Base-by-base conservation (phyloP, 2,888 invertebrate species). In the Drosophila prolongata region DNA sequence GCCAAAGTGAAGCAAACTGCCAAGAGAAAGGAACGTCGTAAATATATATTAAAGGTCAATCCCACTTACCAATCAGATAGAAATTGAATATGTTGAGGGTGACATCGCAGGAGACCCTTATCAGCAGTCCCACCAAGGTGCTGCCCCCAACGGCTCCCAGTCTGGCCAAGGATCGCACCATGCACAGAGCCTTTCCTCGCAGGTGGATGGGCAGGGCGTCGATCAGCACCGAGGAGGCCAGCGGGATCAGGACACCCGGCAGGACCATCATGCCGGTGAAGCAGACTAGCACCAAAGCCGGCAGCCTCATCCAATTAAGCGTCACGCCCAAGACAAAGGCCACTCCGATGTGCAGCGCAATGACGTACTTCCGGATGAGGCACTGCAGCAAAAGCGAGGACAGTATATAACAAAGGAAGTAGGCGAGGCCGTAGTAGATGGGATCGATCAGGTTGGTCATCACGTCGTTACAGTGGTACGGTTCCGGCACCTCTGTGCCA, bases 371-470 rank as follows among this genome's bases (percentile, higher is more conserved):
- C 0, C 67, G 43, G 8, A 19, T 8, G 2, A 68, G 8, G 14
- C 13, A 57, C 8, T 40, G 1, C 6, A 68, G 8, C 19, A 68
- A 3, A 0, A 49, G 0, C 0, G 53, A 40, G 30, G 56, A 43
- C 11, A 56, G 8, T 2, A 16, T 6, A 9, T 27, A 71, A 1
- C 42, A 44, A 1, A 9, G 0, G 0, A 50, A 2, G 37, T 54
- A 58, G 13, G 10, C 5, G 0, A 43, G 1, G 4, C 38, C 69
- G 5, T 57, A 57, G n/a, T 19, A 30, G 1, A 68, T 58, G 11
- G 69, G 47, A 42, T 72, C 72, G 10, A 24, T 8, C 10, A 59
- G 50, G 35, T 70, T 60, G 1, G 14, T 34, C 13, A 68, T 37
- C 19, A 24, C 3, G n/a, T 56, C 44, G 4, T 13, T 0, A 9